Conservation (phyloP, 1,140 invertebrate species). For the Vanessa tameamea region DNA sequence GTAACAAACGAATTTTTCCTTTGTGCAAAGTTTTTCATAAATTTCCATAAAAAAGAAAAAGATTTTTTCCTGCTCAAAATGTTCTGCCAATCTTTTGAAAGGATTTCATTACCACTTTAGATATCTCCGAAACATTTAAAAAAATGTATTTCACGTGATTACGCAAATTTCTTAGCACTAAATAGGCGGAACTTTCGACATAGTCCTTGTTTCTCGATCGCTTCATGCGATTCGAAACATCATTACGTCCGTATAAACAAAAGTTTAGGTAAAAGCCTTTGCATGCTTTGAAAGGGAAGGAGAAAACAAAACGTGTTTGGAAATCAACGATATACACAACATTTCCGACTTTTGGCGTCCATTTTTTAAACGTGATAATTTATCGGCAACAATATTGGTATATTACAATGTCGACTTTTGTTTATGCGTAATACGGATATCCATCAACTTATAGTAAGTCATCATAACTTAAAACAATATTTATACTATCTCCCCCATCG, state of each 20-base stretch:
- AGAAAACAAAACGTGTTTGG: background rate
- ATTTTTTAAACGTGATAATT: too few relatives aligned
- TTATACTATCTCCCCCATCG: background rate
- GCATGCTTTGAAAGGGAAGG: background rate
- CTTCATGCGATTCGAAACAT: conserved; percentile 35
- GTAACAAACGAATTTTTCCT: conserved; percentile 1
- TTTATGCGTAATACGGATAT: conserved; percentile 19
- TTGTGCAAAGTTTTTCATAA: background rate
- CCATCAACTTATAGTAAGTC: background rate
- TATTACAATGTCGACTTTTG: conserved; percentile 13
- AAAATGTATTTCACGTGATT: conserved; percentile 6
- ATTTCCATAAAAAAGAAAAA: background rate
- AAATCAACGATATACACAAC: too few relatives aligned
- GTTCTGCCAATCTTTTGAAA: background rate
- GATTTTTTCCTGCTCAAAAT: background rate
- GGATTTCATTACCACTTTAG: background rate
- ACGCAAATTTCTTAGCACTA: conserved; percentile 49
- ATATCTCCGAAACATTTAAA: conserved; percentile 9
- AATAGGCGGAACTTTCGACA: conserved; percentile 73
- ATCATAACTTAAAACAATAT: background rate
- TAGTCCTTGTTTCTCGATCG: conserved; percentile 55
- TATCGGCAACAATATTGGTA: too few relatives aligned
- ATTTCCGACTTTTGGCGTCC: too few relatives aligned
- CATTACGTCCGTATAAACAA: conserved; percentile 20
- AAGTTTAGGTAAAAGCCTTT: background rate